A percentile compares a stretch with the other conserved stretches of the same genome.
Evolutionary conservation across 2,888 invertebrate genomes (phyloP).

Genomic region (Silvanus unidentatus): DNA sequence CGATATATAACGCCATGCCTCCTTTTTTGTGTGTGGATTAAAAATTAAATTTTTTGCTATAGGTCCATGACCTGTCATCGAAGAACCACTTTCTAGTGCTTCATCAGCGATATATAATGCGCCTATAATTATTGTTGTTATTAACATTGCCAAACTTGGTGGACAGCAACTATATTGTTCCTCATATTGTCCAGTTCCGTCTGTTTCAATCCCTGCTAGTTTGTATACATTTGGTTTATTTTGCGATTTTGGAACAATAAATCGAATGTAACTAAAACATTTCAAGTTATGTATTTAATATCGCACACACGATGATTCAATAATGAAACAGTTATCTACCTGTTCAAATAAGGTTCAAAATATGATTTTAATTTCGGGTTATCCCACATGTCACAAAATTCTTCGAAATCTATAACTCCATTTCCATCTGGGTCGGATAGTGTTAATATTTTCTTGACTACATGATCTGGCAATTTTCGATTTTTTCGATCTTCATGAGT

Average conservation of each 20-base stretch:
- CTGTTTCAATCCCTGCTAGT: constrained; percentile 40
- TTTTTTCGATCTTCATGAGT: constrained; percentile 51
- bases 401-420: constrained; percentile 62
- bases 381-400: constrained; percentile 65
- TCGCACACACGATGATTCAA: constrained; percentile 50
- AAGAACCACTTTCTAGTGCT: constrained; percentile 28
- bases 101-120: constrained; percentile 51
- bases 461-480: constrained; percentile 59
- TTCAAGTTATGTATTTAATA: constrained; percentile 2
- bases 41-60: constrained; percentile 73
- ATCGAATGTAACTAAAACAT: constrained; percentile 23
- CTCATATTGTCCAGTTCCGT: constrained; percentile 67
- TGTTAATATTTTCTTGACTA: constrained; percentile 60
- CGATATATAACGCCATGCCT: constrained; percentile 89
- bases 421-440: constrained; percentile 60
- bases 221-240: no score
- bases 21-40: constrained; percentile 75
- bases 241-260: constrained; percentile 16
- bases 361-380: constrained; percentile 53
- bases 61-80: constrained; percentile 54
- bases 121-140: constrained; percentile 83
- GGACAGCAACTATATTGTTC: constrained; percentile 89
- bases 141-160: constrained; percentile 84
- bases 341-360: constrained; percentile 39
- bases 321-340: constrained; percentile 54